Evolutionary conservation across 2,113 vertebrate genomes (phyloP).

Genomic region (Calypte anna): DNA sequence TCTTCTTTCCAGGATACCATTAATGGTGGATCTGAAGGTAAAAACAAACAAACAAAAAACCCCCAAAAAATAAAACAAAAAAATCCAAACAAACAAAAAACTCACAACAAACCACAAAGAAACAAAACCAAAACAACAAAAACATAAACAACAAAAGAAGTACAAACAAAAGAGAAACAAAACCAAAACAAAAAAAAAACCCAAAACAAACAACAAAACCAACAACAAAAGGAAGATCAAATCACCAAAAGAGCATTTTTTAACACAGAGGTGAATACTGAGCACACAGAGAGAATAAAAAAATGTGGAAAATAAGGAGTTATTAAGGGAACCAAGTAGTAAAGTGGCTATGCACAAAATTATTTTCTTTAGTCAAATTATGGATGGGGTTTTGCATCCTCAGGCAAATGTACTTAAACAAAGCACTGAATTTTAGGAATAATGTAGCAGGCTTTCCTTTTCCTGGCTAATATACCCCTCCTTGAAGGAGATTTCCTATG

Average conservation of each 20-base stretch:
- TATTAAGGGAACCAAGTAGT: neutral
- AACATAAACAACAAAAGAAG: no score
- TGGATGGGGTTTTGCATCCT: neutral
- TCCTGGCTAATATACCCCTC: neutral
- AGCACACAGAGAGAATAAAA: neutral
- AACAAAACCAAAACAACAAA: no score
- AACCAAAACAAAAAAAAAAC: neutral
- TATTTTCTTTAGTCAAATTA: neutral
- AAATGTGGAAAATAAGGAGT: neutral
- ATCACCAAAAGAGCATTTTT: neutral
- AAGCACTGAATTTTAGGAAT: neutral
- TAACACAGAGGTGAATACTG: neutral
- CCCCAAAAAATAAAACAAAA: no score
- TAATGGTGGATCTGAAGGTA: constrained; percentile 70
- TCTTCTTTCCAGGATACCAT: constrained; percentile 83
- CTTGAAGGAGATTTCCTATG: neutral
- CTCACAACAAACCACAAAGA: no score
- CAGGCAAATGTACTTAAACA: neutral
- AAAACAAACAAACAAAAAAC: neutral
- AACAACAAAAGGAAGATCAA: neutral
- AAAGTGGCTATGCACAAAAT: neutral
- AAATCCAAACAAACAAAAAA: no score
- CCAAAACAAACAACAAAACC: no score
- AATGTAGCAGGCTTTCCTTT: neutral
- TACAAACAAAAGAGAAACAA: no score